Evolutionary conservation across 1,140 invertebrate genomes (phyloP).

Genomic region (Drosophila seguyi): DNA sequence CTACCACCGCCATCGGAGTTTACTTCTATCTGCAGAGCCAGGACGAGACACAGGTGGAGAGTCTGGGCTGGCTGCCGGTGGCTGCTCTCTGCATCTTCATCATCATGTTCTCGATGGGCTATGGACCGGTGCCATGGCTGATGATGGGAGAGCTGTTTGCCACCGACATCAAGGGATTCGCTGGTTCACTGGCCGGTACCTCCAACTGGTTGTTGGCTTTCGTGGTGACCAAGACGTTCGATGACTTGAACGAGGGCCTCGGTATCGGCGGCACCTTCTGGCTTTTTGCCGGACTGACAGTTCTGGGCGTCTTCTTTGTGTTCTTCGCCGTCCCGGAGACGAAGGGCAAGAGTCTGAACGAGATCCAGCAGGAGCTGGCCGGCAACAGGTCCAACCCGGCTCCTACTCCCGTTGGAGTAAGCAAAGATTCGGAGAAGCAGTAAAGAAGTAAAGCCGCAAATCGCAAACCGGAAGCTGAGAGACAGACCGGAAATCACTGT

Average conservation of each 20-base stretch:
- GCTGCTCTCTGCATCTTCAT: conserved; percentile 91
- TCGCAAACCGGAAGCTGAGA: conserved; percentile 25
- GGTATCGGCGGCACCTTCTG: conserved; percentile 90
- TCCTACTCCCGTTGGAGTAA: neutral
- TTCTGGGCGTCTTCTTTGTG: conserved; percentile 91
- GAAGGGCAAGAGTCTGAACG: conserved; percentile 94
- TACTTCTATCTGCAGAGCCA: conserved; percentile 88
- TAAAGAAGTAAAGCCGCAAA: conserved; percentile 10
- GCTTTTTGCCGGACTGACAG: conserved; percentile 91
- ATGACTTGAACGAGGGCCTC: conserved; percentile 87
- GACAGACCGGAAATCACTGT: conserved; percentile 50
- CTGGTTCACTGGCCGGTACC: conserved; percentile 89
- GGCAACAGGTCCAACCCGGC: conserved; percentile 56
- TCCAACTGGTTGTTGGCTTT: conserved; percentile 93
- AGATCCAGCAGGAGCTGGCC: conserved; percentile 90
- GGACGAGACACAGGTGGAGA: conserved; percentile 85
- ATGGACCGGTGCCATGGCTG: conserved; percentile 93
- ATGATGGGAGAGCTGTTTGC: conserved; percentile 91
- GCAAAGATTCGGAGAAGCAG: conserved; percentile 41
- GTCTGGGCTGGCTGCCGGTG: conserved; percentile 90
- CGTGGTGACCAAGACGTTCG: conserved; percentile 92
- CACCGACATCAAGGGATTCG: conserved; percentile 91
- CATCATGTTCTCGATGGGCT: conserved; percentile 91
- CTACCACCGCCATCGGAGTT: conserved; percentile 87
- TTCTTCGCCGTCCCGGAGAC: conserved; percentile 94